Evolutionary conservation across 2,113 vertebrate species (phyloP).

Genomic region (Syngnathus floridae): DNA sequence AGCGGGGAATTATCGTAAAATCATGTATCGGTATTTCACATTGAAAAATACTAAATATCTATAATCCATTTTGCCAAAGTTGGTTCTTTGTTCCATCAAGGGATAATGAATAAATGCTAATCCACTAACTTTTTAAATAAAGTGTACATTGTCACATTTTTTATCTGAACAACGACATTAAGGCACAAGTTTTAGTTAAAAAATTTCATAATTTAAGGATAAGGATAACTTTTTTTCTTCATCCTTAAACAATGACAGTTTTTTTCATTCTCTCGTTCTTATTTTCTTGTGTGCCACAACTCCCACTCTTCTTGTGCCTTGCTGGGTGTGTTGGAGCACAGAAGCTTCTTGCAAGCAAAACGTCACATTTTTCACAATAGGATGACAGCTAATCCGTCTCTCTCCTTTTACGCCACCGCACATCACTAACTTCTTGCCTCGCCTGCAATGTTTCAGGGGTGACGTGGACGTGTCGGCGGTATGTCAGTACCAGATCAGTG

Average conservation of each 20-base stretch:
- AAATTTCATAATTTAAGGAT: not conserved
- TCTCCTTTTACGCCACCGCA: slow-evolving; percentile 14
- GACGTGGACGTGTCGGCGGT: slow-evolving; percentile 87
- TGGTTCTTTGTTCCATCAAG: not conserved
- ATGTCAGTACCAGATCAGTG: slow-evolving; percentile 83
- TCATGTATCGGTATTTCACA: not conserved
- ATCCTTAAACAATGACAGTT: not conserved
- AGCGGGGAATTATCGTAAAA: not conserved
- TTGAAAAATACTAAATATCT: not conserved
- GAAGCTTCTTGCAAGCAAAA: not conserved
- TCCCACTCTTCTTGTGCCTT: not conserved
- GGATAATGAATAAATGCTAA: not conserved
- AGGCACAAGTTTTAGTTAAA: not conserved
- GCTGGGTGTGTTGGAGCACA: not conserved
- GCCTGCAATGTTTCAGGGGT: slow-evolving; percentile 72
- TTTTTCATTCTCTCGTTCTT: not conserved
- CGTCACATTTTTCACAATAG: slow-evolving; percentile 11
- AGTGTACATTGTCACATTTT: not conserved
- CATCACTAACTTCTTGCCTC: slow-evolving; percentile 23
- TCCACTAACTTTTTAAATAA: not conserved
- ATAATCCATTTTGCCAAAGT: not conserved
- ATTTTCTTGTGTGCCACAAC: not conserved
- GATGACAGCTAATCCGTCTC: slow-evolving; percentile 26
- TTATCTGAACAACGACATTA: not conserved
- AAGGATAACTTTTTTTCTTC: not conserved